Conservation (phyloP, 2,797 vertebrate genomes). For the Acridotheres tristis region DNA sequence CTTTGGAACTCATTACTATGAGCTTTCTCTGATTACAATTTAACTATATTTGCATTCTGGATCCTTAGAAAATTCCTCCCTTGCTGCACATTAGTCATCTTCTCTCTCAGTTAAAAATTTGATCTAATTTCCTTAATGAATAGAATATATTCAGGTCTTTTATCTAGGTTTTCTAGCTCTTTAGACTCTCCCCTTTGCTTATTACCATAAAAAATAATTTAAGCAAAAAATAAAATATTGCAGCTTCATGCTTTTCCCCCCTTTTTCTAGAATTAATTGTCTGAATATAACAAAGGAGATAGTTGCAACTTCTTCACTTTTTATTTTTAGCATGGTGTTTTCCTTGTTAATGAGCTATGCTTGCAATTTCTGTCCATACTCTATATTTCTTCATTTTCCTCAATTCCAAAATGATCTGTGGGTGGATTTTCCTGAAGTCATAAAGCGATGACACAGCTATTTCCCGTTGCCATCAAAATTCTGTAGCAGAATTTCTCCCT, state of each 20-base stretch:
- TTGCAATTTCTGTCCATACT: background rate
- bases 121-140: background rate
- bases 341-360: background rate
- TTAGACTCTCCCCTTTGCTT: background rate
- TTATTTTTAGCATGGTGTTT: background rate
- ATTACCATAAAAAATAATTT: background rate
- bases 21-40: background rate
- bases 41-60: background rate
- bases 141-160: background rate
- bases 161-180: background rate
- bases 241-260: background rate
- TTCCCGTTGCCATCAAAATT: conserved; percentile 69
- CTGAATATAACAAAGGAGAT: background rate
- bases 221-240: background rate
- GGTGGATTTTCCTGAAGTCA: conserved; percentile 72
- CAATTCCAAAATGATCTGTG: conserved; percentile 40
- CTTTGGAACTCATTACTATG: background rate
- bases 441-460: conserved; percentile 58
- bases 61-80: background rate
- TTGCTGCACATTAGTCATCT: background rate
- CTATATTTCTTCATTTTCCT: conserved; percentile 20
- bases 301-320: background rate
- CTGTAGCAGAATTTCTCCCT: conserved; percentile 54
- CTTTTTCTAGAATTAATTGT: background rate
- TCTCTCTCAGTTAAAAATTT: background rate